A percentile compares a stretch with the other conserved stretches of the same genome.
Evolutionary conservation across 2,888 invertebrate genomes (phyloP).

Genomic region (Drosophila limbata): DNA sequence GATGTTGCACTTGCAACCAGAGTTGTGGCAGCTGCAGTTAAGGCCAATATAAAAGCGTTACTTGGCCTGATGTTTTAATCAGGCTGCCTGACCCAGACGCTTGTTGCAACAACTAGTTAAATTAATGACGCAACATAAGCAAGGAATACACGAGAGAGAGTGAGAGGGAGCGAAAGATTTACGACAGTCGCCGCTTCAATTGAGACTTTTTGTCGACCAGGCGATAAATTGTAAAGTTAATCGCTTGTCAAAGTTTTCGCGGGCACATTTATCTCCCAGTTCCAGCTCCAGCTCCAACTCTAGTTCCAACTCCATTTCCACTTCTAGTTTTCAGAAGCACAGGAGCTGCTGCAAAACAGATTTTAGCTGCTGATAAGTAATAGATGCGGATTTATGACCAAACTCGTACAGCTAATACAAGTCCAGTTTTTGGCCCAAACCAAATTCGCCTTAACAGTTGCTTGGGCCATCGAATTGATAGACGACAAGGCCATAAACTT

Average conservation of each 20-base stretch:
- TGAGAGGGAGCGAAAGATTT: conserved; percentile 52
- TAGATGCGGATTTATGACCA: conserved; percentile 42
- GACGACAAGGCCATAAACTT: conserved; percentile 29
- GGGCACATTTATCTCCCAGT: conserved; percentile 69
- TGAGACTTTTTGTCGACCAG: conserved; percentile 44
- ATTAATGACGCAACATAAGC: conserved; percentile 79
- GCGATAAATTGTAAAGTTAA: conserved; percentile 80
- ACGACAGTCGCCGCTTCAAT: conserved; percentile 65
- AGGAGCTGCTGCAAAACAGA: conserved; percentile 37
- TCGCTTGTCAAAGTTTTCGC: conserved; percentile 77
- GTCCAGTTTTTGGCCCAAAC: conserved; percentile 8
- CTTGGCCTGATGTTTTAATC: conserved; percentile 75
- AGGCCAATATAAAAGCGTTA: not conserved
- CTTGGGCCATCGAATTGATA: conserved; percentile 11
- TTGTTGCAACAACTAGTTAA: conserved; percentile 79
- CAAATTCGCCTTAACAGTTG: not conserved
- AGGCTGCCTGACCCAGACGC: conserved; percentile 67
- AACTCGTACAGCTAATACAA: conserved; percentile 9
- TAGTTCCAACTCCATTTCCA: not conserved
- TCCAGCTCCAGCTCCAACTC: conserved; percentile 1
- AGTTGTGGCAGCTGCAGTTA: conserved; percentile 12
- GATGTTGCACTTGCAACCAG: conserved; percentile 3
- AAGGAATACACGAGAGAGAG: conserved; percentile 1
- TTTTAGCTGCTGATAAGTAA: conserved; percentile 40
- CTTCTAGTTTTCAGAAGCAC: conserved; percentile 11